Percentiles rank a stretch among this genome's conserved stretches.
phyloP scores from a whole-genome alignment of 2,113 vertebrate species.

The Picathartes gymnocephalus region DNA sequence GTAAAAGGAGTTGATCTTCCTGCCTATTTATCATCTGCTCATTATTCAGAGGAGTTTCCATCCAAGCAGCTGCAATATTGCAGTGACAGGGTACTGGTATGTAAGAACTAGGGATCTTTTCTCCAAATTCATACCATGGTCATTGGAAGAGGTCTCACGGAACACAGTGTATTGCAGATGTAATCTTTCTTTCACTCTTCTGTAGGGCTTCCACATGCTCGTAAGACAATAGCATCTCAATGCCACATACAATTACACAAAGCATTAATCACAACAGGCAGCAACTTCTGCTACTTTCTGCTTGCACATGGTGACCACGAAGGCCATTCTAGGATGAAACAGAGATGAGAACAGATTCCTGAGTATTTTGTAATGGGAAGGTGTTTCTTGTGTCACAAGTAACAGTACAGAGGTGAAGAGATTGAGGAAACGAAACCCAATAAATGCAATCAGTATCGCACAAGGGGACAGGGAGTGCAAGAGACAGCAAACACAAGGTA shows the following conservation, averaged over 20 bases:
- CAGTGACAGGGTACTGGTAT: not conserved
- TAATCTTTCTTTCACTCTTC: not conserved
- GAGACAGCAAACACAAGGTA: not conserved
- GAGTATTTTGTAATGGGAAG: not conserved
- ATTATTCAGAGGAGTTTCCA: not conserved
- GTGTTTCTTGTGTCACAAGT: not conserved
- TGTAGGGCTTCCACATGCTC: not conserved
- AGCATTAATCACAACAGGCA: not conserved
- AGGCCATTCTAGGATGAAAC: not conserved
- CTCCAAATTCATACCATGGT: not conserved
- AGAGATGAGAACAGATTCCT: not conserved
- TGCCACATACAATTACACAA: not conserved
- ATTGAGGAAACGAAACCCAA: not conserved
- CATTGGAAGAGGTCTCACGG: not conserved
- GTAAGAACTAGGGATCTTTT: not conserved
- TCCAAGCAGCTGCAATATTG: not conserved
- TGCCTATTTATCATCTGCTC: not conserved
- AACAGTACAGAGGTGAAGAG: not conserved
- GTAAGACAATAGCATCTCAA: not conserved
- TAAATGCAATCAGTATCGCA: not conserved
- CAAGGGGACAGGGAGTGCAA: accelerated
- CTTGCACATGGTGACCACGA: not conserved
- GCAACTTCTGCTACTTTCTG: not conserved
- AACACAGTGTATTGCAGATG: not conserved
- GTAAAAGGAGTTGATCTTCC: not conserved